Base-by-base conservation (phyloP, 64 coral and sea anemone genomes). In the Anthopleura sola region DNA sequence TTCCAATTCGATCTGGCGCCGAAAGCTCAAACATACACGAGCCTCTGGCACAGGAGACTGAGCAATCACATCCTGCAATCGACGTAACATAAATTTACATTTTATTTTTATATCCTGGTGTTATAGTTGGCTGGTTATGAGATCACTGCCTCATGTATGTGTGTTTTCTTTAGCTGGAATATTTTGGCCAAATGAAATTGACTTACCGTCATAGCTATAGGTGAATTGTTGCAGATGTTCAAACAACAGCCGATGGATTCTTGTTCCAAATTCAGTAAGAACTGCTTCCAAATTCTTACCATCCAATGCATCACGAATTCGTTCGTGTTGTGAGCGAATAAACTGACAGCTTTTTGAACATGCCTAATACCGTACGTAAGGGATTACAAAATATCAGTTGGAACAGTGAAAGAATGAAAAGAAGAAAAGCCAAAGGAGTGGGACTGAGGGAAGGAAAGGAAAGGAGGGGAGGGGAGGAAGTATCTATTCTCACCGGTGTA, bases 241-340 rank as follows among this genome's bases (percentile, higher is more conserved):
- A 86, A 92, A 94, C 26, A 99, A 57, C 14, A 88, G 85, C 12
- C 96, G 83, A 92, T 99, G 96, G 81, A 99, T 92, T n/a, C 96
- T 93, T 37, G 87, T 94, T 4, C 96, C 96, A 85, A 98, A 94
- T 62, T 98, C 96, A 36, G 96, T 98, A 19, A 94, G 90, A 10
- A 92, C 96, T 0, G 96, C 89, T 49, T 98, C 96, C 80, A 98
- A 84, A 66, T 98, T 98, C 79, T 98, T 98, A 11, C 92, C 92
- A 90, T 98, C 96, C 36, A 98, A 40, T 9, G 90, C 88, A 8
- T 92, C 87, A 26, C 84, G 92, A 15, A 98, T 89, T 71, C 87
- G 78, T 24, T 74, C 51, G 76, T 64, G 87, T 62, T 98, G 90
- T 19, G 84, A 86, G 75, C 85, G 64, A 31, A 98, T 89, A 58